A percentile compares a stretch with the other conserved stretches of the same genome.
Conservation (phyloP, 1,140 invertebrate genomes). For the Anoplolepis gracilipes region DNA sequence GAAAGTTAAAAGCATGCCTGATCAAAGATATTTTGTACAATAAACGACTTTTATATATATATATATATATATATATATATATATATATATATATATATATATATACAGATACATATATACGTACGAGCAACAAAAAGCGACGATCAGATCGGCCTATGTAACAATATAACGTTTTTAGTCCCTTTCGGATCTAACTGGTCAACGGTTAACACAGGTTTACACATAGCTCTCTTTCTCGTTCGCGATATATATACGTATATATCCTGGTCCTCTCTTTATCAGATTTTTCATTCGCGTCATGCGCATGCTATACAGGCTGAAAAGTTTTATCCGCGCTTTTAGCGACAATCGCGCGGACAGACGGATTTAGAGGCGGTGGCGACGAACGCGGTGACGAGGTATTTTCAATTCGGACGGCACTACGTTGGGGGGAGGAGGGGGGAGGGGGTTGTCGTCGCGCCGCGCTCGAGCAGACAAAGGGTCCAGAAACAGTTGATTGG, state of each 20-base stretch:
- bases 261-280: conserved; percentile 40
- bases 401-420: conserved; percentile 73
- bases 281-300: conserved; percentile 61
- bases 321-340: conserved; percentile 61
- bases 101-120: too few relatives aligned
- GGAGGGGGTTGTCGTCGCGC: conserved; percentile 41
- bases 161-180: conserved; percentile 45
- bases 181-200: conserved; percentile 41
- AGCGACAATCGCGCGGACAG: conserved; percentile 53
- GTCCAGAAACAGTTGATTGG: conserved; percentile 74
- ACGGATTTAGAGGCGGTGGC: conserved; percentile 47
- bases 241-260: not conserved
- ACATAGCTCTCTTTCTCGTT: not conserved
- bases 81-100: too few relatives aligned
- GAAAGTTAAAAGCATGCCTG: conserved; percentile 27
- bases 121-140: conserved; percentile 52
- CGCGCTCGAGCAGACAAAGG: conserved; percentile 66
- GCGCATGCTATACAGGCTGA: conserved; percentile 43
- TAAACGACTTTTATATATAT: conserved; percentile 28
- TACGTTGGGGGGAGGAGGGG: too few relatives aligned
- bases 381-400: conserved; percentile 65
- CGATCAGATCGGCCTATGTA: conserved; percentile 24
- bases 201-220: conserved; percentile 47
- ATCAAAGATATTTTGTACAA: conserved; percentile 47
- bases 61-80: too few relatives aligned